Evolutionary conservation across 2,888 invertebrate genomes (phyloP), one percentile per base, ranked within the genome.

Genomic region (Tetanocera ferruginea): DNA sequence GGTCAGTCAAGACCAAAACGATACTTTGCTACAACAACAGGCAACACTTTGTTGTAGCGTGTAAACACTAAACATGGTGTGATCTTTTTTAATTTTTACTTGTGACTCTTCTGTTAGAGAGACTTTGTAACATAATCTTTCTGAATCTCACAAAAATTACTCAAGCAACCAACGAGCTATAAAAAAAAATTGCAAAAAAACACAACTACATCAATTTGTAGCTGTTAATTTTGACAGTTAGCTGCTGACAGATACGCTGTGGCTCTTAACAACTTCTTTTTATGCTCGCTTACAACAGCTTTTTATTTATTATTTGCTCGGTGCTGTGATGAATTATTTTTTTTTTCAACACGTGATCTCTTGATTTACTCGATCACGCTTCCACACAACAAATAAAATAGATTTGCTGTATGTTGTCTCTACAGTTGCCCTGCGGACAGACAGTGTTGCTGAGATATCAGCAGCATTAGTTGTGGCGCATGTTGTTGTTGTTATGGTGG

Each of bases 181-280:
- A 8, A 67, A 34, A 4, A 34, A 23, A 19, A 49, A 49, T 11
- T 17, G 37, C 9, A 9, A 14, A 67, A 17, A 67, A 67, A 67
- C n/a, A n/a, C n/a, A 67, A 9, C 3, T 3, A 49, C 43, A 43
- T 9, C 23, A 60, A 60, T 60, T 67, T 43, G 67, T 67, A 19
- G 67, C 43, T 67, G 67, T 43, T 67, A 67, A 67, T 67, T 67
- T 67, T 67, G 43, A 67, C 34, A 34, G 66, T 34, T 66, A 23
- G 55, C 23, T 9, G 66, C 66, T 66, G 66, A 34, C 67, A 67
- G 37, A 19, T 43, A 67, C 34, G 28, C 3, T 43, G 43, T 43
- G 37, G 34, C 37, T 43, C 23, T n/a, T 37, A 19, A 67, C 23
- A 23, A 23, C 14, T 19, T 67, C 4, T 49, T 37, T 43, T 43